Evolutionary conservation across 1,140 invertebrate genomes (phyloP), one percentile per base, ranked within the genome.

Genomic region (Drosophila jambulina): DNA sequence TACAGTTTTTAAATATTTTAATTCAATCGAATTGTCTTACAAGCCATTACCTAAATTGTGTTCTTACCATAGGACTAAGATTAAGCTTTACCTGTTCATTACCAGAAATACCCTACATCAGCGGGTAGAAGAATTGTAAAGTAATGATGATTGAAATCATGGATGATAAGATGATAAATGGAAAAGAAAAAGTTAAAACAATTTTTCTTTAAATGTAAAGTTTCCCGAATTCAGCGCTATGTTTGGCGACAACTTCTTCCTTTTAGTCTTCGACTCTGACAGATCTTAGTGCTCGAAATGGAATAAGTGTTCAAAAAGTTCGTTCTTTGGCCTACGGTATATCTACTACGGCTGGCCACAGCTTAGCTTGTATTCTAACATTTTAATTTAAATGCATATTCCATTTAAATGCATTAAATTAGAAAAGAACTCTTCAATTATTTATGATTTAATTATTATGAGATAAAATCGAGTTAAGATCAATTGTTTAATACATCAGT

Each of bases 401-500:
- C 15, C 53, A 36, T 34, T 0, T 56, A 56, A 56, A 56, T 56
- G 53, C 53, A 56, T 56, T 56, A 56, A 56, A 38, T 56, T 38
- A 56, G 53, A 34, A 56, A 56, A 56, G 53, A 56, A 56, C 53
- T 15, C 12, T 25, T 38, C 4, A 80, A 80, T 45, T 65, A 80
- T 64, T 81, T 61, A 32, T 62, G 23, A 45, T 67, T 34, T 48
- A 65, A 65, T 70, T 76, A 21, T 64, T 77, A 58, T 71, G 54
- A 67, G 77, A 67, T 84, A 84, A 83, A 83, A 83, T 80, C 77
- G 65, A 40, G 51, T 45, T 72, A 27, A 53, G 19, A 29, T 29
- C 25, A 59, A 64, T 25, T 7, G 6, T 67, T 85, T 56, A 87
- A 78, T 90, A 90, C 81, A 85, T 78, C 51, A 91, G 77, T 48